Conservation (phyloP, 2,797 vertebrate genomes). For the Falco novaeseelandiae region DNA sequence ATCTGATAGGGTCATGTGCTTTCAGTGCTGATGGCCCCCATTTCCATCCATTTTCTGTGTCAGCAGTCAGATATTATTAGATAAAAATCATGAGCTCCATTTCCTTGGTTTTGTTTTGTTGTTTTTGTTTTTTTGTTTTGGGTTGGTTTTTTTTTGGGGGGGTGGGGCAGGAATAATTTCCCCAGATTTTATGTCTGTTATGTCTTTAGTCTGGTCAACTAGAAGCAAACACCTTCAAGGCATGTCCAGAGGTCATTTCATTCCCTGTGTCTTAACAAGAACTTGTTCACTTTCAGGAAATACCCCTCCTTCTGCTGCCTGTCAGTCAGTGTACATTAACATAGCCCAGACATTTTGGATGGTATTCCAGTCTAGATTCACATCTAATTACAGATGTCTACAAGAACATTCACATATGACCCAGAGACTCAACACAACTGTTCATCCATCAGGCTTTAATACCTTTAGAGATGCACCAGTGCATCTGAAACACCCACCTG, state of each 20-base stretch:
- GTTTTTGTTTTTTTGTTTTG: not conserved
- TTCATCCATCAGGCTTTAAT: not conserved
- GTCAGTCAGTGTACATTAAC: not conserved
- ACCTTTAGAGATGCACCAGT: not conserved
- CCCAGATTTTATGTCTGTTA: not conserved
- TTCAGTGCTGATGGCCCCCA: not conserved
- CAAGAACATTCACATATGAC: not conserved
- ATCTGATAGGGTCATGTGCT: not conserved
- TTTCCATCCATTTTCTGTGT: not conserved
- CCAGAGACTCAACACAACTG: not conserved
- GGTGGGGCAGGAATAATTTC: not conserved
- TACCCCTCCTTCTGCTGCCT: not conserved
- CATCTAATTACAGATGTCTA: not conserved
- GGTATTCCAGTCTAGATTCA: not conserved
- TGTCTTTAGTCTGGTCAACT: not conserved
- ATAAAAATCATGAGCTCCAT: not conserved
- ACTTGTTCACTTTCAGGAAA: not conserved
- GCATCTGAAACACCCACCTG: not conserved
- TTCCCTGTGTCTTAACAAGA: not conserved
- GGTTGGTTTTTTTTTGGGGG: not conserved
- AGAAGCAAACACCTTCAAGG: not conserved
- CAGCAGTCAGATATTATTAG: not conserved
- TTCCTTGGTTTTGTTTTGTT: not conserved
- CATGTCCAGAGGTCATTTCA: not conserved
- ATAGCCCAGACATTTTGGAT: accelerated